phyloP scores from a whole-genome alignment of 2,113 vertebrate genomes.

The Pteruthius melanotis region DNA sequence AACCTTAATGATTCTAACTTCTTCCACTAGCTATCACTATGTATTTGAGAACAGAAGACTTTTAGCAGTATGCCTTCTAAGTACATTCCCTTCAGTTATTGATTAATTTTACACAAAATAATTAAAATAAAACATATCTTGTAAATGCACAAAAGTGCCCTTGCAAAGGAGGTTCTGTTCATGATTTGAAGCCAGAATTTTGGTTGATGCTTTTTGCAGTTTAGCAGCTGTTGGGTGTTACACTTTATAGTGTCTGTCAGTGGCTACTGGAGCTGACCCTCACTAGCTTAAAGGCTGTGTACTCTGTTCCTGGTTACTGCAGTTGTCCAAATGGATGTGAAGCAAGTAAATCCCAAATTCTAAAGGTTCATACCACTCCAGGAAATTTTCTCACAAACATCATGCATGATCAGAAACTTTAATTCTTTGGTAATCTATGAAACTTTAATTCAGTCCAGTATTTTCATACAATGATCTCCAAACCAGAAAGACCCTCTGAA shows the following conservation, averaged over 20 bases:
- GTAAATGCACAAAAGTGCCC: background rate
- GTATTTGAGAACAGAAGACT: background rate
- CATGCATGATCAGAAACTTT: background rate
- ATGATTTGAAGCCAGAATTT: background rate
- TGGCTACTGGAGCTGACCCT: background rate
- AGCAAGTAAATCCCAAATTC: background rate
- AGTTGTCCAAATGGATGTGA: background rate
- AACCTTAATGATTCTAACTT: background rate
- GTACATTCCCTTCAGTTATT: background rate
- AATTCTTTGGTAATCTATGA: background rate
- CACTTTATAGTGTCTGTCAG: background rate
- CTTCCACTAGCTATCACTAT: background rate
- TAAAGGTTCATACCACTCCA: background rate
- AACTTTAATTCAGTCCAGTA: background rate
- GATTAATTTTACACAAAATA: background rate
- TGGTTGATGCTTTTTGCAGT: background rate
- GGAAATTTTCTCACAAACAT: background rate
- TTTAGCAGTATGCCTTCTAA: background rate
- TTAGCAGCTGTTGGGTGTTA: background rate
- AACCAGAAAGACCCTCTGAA: background rate
- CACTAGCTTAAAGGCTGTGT: background rate
- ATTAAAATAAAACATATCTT: background rate
- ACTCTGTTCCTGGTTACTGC: background rate
- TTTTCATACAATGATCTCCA: background rate
- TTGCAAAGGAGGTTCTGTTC: background rate